Evolutionary conservation across 2,113 vertebrate genomes (phyloP), one percentile per base, ranked within the genome.

Genomic region (Ranitomeya variabilis): DNA sequence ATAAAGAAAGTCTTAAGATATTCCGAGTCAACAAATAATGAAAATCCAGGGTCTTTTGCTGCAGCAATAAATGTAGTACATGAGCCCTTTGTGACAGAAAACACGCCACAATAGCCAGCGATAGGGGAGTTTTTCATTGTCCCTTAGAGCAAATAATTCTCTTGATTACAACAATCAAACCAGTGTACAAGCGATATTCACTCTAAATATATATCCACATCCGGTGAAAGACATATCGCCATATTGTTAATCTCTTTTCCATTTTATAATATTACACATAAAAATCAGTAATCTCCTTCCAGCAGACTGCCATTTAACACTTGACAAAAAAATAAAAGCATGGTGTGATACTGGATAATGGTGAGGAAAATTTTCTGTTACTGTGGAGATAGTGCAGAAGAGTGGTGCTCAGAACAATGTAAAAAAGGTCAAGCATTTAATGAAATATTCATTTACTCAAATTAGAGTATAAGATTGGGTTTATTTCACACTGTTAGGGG

Each of bases 401-500:
- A 80, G 21, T 23, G 23, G 31, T 54, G 23, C 23, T 31, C 4
- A 60, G 11, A 80, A 59, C 21, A 80, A 55, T 31, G 15, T 60
- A 19, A 60, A 74, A 74, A 60, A 60, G 79, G 57, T 80, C 79
- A 80, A 60, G 79, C 54, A 18, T 55, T 80, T 80, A 31, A 60
- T 80, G 37, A 60, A 59, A 16, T 37, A 80, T 14, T 80, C 13
- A 31, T 10, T 31, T 26, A 18, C 9, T 26, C n/a, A 59, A 18
- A 60, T 60, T 60, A 60, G 6, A 10, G 55, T 60, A 60, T 8
- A 18, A 60, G 54, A 26, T 26, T 26, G 4, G 26, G n/a, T 69
- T 69, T 69, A 23, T 13, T 23, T 69, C 23, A 69, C 19, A 66
- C n/a, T 5, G 9, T 26, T 23, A 69, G n/a, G 66, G 66, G 66